Percentiles rank a stretch among this genome's conserved stretches.
Evolutionary conservation across 2,113 vertebrate species (phyloP).

Genomic region (Eira barbara): DNA sequence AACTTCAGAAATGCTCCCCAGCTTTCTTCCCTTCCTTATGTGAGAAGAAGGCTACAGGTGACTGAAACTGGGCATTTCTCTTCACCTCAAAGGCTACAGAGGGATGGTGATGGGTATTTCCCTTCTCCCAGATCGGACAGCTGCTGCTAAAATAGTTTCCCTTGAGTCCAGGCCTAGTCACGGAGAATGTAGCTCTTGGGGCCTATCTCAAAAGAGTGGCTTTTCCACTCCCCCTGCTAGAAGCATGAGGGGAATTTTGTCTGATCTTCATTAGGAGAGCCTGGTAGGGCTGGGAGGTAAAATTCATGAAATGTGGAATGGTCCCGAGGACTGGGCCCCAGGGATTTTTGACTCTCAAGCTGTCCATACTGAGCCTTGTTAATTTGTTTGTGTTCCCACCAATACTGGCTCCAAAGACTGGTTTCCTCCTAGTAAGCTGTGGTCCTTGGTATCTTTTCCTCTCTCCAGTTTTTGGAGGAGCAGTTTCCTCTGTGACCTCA

Average conservation of each 20-base stretch:
- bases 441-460: neutral
- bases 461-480: neutral
- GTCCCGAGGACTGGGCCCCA: neutral
- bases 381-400: neutral
- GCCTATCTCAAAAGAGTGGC: neutral
- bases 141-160: neutral
- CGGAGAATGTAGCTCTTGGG: neutral
- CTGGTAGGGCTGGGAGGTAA: neutral
- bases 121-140: neutral
- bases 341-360: neutral
- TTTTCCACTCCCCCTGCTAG: neutral
- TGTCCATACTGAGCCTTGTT: neutral
- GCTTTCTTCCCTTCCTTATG: too few species aligned
- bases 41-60: neutral
- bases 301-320: neutral
- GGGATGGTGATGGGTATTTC: neutral
- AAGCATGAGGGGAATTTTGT: neutral
- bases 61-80: neutral
- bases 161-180: neutral
- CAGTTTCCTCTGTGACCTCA: neutral
- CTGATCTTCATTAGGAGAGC: neutral
- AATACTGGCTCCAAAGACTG: neutral
- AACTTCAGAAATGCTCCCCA: neutral
- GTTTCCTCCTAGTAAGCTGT: neutral
- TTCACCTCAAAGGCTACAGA: neutral